Evolutionary conservation across 1,140 invertebrate genomes (phyloP).

Genomic region (Yoshiicerus persimilis): DNA sequence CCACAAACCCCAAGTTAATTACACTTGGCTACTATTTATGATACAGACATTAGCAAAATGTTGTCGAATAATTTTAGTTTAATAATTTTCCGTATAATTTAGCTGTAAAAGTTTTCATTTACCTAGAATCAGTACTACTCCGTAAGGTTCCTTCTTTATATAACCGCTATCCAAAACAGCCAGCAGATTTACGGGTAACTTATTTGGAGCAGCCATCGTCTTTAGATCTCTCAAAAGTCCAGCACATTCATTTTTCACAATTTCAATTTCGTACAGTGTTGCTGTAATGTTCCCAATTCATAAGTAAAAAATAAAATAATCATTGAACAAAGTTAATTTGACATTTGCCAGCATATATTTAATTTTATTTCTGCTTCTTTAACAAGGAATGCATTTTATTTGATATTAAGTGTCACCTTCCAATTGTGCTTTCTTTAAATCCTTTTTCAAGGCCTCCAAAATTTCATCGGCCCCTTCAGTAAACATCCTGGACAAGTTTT

Average conservation of each 20-base stretch:
- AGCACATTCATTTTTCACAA: conserved; percentile 29
- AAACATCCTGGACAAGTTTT: conserved; percentile 16
- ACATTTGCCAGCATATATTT: background rate
- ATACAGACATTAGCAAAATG: background rate
- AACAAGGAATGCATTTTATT: background rate
- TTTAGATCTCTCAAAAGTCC: conserved; percentile 26
- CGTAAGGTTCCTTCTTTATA: conserved; percentile 32
- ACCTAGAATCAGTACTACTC: conserved; percentile 29
- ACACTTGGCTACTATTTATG: background rate
- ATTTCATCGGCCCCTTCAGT: conserved; percentile 33
- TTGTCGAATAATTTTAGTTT: background rate
- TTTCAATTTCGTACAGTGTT: conserved; percentile 39
- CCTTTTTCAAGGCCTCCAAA: conserved; percentile 29
- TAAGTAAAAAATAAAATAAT: background rate
- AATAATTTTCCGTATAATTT: background rate
- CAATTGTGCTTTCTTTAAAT: conserved; percentile 34
- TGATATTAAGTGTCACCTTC: conserved; percentile 25
- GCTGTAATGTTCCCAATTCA: background rate
- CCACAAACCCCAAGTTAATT: background rate
- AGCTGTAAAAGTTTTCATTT: background rate
- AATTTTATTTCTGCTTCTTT: background rate
- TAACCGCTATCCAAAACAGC: conserved; percentile 28
- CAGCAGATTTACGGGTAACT: conserved; percentile 35
- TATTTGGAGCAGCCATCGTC: background rate
- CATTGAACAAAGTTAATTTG: background rate